phyloP scores from a whole-genome alignment of 2,888 invertebrate species.

The Ophion ellenae region DNA sequence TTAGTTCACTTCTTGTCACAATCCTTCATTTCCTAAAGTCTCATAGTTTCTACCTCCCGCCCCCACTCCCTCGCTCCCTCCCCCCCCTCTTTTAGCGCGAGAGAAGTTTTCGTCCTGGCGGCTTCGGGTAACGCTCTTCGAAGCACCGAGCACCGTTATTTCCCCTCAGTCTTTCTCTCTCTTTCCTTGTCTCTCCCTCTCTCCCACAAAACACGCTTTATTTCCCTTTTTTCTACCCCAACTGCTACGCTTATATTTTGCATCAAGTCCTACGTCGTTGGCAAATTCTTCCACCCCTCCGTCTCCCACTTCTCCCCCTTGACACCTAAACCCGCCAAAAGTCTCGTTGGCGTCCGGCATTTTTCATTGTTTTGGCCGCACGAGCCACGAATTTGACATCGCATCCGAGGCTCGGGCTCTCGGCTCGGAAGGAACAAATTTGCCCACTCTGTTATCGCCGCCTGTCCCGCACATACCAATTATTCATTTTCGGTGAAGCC shows the following conservation, averaged over 20 bases:
- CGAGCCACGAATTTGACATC: constrained; percentile 62
- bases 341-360: constrained; percentile 51
- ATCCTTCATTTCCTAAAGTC: constrained; percentile 79
- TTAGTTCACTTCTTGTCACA: constrained; percentile 79
- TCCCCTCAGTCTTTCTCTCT: constrained; percentile 59
- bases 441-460: background rate
- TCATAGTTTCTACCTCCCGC: constrained; percentile 21
- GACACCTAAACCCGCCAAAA: constrained; percentile 53
- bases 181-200: constrained; percentile 20
- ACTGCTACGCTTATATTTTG: constrained; percentile 34
- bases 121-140: constrained; percentile 52
- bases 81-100: constrained; percentile 1
- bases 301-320: constrained; percentile 10
- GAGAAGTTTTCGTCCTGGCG: constrained; percentile 63
- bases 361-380: constrained; percentile 65
- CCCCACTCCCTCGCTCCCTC: background rate
- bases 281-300: constrained; percentile 14
- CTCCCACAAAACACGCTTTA: background rate
- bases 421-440: constrained; percentile 1
- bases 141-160: constrained; percentile 62
- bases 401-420: constrained; percentile 59
- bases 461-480: background rate
- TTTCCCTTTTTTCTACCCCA: constrained; percentile 42
- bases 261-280: constrained; percentile 57
- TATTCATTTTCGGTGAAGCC: constrained; percentile 21